Evolutionary conservation across 2,888 invertebrate species (phyloP), one percentile per base, ranked within the genome.

Genomic region (Rhaphigaster nebulosa): DNA sequence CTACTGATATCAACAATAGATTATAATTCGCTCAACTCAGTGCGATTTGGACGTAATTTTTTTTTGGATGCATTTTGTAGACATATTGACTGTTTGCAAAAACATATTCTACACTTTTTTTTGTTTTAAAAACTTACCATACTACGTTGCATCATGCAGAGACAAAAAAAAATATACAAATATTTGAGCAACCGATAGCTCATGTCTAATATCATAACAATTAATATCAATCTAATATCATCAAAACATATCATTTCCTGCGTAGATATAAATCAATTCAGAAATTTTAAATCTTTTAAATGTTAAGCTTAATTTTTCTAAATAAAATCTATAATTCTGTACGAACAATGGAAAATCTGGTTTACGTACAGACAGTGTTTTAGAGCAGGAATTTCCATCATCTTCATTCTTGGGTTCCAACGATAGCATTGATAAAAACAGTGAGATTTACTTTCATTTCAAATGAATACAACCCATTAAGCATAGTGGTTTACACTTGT

Each of bases 361-460:
- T 26, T 84, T 84, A 84, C 84, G 84, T 84, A 84, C 84, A 84
- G 84, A 84, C 23, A 50, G 84, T 45, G 18, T 50, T 84, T 84
- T 84, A 84, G 84, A 84, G 84, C 84, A 84, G 84, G 84, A 50
- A 84, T 84, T 84, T 50, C 84, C 84, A 84, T 84, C 84, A n/a
- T 84, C 84, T 84, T 84, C 84, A 84, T 41, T 84, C 50, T 89
- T 89, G 65, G n/a, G 45, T 89, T 89, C 70, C 56, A 89, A 89
- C 65, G 50, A 65, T 70, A 70, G 50, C 65, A 60, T 70, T 50
- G 56, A 60, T 60, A 60, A 89, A 89, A 89, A 60, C 70, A 60
- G 50, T 65, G 50, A 89, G 15, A 60, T 65, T 89, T 76, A 76
- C 23, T 38, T 38, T 26, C 29, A 60, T 65, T 89, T 41, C 12